Conservation (phyloP, 2,797 vertebrate genomes). For the Brachymystax lenok region DNA sequence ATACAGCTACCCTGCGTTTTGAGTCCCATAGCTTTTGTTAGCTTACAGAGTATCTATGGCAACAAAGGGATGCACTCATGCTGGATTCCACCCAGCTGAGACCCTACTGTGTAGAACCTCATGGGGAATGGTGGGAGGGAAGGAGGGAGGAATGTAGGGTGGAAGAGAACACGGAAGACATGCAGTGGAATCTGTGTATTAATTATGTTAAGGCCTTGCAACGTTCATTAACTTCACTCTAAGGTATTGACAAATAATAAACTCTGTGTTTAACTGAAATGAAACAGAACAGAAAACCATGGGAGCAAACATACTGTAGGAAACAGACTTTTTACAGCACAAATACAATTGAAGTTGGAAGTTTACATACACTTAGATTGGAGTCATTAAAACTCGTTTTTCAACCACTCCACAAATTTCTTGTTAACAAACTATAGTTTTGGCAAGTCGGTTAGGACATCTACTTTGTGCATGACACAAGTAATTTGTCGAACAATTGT, state of each 20-base stretch:
- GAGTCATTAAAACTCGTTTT: too few relatives aligned
- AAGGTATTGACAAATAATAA: not conserved
- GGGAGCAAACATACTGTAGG: not conserved
- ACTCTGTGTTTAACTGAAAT: not conserved
- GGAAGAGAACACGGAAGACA: not conserved
- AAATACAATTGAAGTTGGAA: too few relatives aligned
- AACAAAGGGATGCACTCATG: constrained; percentile 57
- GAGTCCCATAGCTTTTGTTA: constrained; percentile 38
- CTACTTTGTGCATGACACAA: too few relatives aligned
- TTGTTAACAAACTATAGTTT: too few relatives aligned
- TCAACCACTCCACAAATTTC: too few relatives aligned
- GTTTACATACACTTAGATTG: too few relatives aligned
- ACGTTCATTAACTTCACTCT: not conserved
- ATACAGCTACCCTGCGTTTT: not conserved
- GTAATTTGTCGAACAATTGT: too few relatives aligned
- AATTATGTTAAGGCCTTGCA: not conserved
- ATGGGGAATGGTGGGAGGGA: constrained; percentile 17
- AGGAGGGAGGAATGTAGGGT: too few relatives aligned
- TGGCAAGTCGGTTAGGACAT: too few relatives aligned
- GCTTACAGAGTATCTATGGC: constrained; percentile 57
- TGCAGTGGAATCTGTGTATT: constrained; percentile 18
- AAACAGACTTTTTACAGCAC: not conserved
- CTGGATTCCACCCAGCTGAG: constrained; percentile 64
- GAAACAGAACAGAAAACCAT: not conserved
- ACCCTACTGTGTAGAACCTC: constrained; percentile 31